A percentile compares a stretch with the other conserved stretches of the same genome.
phyloP scores from a whole-genome alignment of 2,113 vertebrate species.

The Nicator chloris region DNA sequence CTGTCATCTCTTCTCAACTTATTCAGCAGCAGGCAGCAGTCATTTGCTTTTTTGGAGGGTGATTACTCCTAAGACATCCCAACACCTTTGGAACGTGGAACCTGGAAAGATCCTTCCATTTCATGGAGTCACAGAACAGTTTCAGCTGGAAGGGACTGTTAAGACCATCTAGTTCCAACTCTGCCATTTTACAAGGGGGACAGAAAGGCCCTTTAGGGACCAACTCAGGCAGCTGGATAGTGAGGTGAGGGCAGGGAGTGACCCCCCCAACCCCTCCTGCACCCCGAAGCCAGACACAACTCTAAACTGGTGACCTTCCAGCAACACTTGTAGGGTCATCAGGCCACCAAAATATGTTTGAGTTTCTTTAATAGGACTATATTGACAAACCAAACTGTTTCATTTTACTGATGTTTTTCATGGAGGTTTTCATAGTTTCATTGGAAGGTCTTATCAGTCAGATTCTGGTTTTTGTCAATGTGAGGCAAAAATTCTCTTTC shows the following conservation, averaged over 20 bases:
- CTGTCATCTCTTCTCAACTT: rapidly evolving
- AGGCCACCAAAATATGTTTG: neutral
- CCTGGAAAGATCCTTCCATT: neutral
- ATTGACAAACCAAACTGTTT: neutral
- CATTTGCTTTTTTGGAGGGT: neutral
- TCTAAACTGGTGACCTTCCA: neutral
- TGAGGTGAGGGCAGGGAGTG: neutral
- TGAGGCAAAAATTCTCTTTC: neutral
- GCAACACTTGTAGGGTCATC: neutral
- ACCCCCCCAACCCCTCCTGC: neutral
- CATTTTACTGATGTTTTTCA: neutral
- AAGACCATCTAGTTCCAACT: neutral
- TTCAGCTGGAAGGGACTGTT: neutral
- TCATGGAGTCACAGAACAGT: neutral
- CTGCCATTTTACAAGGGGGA: neutral
- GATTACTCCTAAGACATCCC: neutral
- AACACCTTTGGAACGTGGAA: neutral
- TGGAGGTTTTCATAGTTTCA: neutral
- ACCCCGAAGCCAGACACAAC: rapidly evolving
- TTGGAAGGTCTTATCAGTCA: neutral
- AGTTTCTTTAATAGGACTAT: neutral
- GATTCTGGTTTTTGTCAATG: neutral
- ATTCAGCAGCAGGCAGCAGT: neutral
- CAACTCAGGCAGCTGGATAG: neutral
- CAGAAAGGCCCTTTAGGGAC: neutral